Base-by-base conservation (phyloP, 2,797 vertebrate genomes). In the Champsocephalus gunnari region DNA sequence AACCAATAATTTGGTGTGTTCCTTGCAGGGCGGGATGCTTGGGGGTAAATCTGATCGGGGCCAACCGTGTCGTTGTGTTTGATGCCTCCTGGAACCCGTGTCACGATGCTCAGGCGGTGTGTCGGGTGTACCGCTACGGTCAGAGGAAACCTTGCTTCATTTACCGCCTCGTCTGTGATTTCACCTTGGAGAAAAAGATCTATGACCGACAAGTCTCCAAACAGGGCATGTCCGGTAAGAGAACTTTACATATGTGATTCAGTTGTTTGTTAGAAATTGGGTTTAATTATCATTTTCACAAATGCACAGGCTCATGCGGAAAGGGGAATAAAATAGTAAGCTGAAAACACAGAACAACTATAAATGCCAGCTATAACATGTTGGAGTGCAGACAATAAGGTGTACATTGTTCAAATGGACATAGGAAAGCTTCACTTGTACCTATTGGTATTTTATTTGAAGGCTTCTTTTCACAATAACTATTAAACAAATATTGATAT, bases 31-130 rank as follows among this genome's bases (percentile, higher is more conserved):
- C 98, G 49, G 98, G 98, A 38, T 99, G 98, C 89, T 92, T 99
- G 83, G 98, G 98, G 14, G 98, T 99, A 60, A 99, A 99, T 89
- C 93, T 99, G 79, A 99, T 99, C 2, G 98, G 98, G 19, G 98
- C 98, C 45, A 99, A 98, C 87, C 96, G 98, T 1, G 98, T 99
- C 14, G 97, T 99, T 44, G 98, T 99, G 72, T 99, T 99, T 43
- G 98, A 99, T 3, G 98, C 98, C 49, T 99, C 98, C 16, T 99
- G 98, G 98, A 99, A 99, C 89, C 98, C 98, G 0, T 99, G 98
- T 85, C 98, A 99, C 0, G 98, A 99, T 0, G 98, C 98, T 32
- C 98, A 99, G 91, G 98, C 98, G 0, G 98, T 99, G 60, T 99
- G 98, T 65, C 93, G 98, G 3, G 98, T 99, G 49, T 99, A 99